Percentiles rank a stretch among this genome's conserved stretches.
Evolutionary conservation across 2,888 invertebrate genomes (phyloP).

Genomic region (Drosophila atripex): DNA sequence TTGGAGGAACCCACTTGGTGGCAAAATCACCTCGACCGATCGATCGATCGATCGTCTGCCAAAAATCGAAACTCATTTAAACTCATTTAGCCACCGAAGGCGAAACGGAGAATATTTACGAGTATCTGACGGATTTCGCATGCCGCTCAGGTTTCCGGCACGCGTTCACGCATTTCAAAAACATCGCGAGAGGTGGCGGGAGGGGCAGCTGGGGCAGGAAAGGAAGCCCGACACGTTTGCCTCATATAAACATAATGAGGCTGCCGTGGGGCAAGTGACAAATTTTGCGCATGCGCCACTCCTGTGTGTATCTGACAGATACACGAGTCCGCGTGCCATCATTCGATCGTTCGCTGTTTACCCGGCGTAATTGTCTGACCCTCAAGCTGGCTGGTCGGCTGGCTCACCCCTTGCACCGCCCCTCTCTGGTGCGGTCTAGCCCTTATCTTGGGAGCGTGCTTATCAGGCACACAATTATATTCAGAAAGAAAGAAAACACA

Average conservation of each 20-base stretch:
- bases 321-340: slow-evolving; percentile 1
- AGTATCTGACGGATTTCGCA: slow-evolving; percentile 46
- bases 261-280: slow-evolving; percentile 17
- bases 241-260: slow-evolving; percentile 41
- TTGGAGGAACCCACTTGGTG: neutral
- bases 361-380: slow-evolving; percentile 1
- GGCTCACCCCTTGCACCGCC: slow-evolving; percentile 7
- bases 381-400: neutral
- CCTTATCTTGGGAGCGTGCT: slow-evolving; percentile 28
- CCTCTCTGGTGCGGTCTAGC: slow-evolving; percentile 10
- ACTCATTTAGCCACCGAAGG: slow-evolving; percentile 12
- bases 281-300: slow-evolving; percentile 38
- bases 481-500: neutral
- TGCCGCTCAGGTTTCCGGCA: slow-evolving; percentile 67
- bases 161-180: slow-evolving; percentile 68
- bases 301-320: slow-evolving; percentile 34
- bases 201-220: neutral
- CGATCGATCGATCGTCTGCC: slow-evolving; percentile 46
- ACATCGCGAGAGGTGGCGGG: slow-evolving; percentile 10
- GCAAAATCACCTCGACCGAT: slow-evolving; percentile 3
- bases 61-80: slow-evolving; percentile 33
- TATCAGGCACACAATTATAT: slow-evolving; percentile 23
- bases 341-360: slow-evolving; percentile 8
- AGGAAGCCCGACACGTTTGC: slow-evolving; percentile 17
- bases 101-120: slow-evolving; percentile 32